Percentiles rank a stretch among this genome's conserved stretches.
These are phyloP conservation scores for Meles meles DNA, from an alignment of 2,113 vertebrate species.

Conservation along the genomic window DNA sequence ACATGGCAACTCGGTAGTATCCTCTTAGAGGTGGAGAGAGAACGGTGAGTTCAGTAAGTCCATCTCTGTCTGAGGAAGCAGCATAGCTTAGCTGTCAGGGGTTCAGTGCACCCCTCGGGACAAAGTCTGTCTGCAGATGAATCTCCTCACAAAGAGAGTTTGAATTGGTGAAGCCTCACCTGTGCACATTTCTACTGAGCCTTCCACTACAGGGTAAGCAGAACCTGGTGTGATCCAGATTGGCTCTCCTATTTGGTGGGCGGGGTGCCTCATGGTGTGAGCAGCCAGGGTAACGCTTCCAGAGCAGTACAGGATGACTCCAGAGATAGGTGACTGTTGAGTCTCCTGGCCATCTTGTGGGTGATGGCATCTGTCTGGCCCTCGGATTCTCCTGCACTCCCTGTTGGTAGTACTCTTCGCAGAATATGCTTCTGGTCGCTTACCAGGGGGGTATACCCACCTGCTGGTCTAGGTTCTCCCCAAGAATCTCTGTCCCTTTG, in stretches of 20 bases:
- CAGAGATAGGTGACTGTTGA: neutral
- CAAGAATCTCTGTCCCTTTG: neutral
- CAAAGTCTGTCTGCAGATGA: neutral
- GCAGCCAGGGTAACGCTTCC: neutral
- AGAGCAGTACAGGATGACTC: neutral
- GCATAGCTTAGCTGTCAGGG: neutral
- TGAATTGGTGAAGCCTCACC: accelerated
- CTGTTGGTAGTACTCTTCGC: neutral
- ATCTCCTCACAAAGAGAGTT: neutral
- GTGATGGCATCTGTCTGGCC: neutral
- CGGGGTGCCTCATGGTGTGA: neutral
- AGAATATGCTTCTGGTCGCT: neutral
- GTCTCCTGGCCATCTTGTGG: neutral
- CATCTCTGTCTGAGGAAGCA: neutral
- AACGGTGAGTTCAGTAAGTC: neutral
- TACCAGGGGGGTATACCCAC: too few species aligned
- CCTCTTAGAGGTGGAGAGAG: neutral
- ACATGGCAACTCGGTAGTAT: neutral
- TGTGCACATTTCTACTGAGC: neutral
- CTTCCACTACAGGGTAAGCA: neutral
- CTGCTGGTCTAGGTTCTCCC: neutral
- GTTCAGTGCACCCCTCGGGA: neutral
- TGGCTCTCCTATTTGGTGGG: neutral
- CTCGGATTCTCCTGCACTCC: accelerated
- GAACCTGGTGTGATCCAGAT: neutral